Base-by-base conservation (phyloP, 2,113 vertebrate species). In the Datnioides undecimradiatus region DNA sequence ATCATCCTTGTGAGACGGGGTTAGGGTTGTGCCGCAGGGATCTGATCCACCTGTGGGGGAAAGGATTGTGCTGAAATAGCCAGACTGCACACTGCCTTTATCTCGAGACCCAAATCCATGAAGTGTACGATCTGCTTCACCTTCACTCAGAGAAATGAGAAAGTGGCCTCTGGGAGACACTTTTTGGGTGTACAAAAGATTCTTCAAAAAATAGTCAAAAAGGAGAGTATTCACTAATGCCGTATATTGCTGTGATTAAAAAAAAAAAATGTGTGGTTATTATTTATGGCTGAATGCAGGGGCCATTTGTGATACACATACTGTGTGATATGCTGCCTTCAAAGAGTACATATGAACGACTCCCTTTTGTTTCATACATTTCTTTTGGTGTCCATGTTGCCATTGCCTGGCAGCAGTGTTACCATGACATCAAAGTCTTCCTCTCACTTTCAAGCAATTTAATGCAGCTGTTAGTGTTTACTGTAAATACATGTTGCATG, bases 31-130 rank as follows among this genome's bases (percentile, higher is more conserved):
- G 84, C 90, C 54, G 27, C 68, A 49, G 84, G 84, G 90, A 92
- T 91, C 86, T 78, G 85, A 91, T 91, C 88, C 80, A 88, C 87
- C 87, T 79, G 82, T 91, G 76, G 90, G 87, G 60, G 83, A 69
- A 70, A 83, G 83, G 80, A 88, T 91, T 87, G 86, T 85, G 84
- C 90, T 87, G 84, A 82, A 93, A 89, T 79, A 84, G 89, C 79
- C 82, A 51, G 84, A 83, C 80, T 68, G 74, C 73, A 68, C 60
- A 46, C 84, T 76, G 82, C 83, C 83, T 90, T 89, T 76, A 92
- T 91, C 80, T 87, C 59, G 40, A 82, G 62, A 76, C 67, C 51
- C 43, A 76, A 79, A 84, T 86, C 70, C 79, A 85, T 79, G 41
- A 68, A 87, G 76, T 88, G 57, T 80, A 52, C 7, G 57, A 80